Base-by-base conservation (phyloP, 2,888 invertebrate species). In the Adineta ricciae region DNA sequence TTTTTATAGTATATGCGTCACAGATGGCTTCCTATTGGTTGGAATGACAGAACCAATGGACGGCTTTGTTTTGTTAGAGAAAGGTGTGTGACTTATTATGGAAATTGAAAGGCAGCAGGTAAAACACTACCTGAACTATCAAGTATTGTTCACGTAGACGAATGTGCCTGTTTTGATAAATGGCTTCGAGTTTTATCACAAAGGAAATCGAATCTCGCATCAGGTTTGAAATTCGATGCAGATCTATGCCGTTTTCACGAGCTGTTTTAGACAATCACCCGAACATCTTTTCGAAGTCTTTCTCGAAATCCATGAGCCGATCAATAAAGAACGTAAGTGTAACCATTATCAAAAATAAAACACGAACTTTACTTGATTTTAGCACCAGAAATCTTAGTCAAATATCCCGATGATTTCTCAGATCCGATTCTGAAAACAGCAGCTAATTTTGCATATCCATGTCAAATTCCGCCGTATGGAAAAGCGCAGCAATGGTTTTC, bases 121-220 rank as follows among this genome's bases (percentile, higher is more conserved):
- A 64, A 64, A 27, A 64, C n/a, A 19, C 27, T 36, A 36, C 32
- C 64, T 64, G 64, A 64, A 64, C 64, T 36, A 64, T 14, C 32
- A 19, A 64, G 7, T 0, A 14, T 64, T 64, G 64, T 27, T 64
- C 19, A 19, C 4, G 7, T 19, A 32, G 19, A 11, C 32, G 4
- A 27, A 64, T 32, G 64, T 19, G 0, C 27, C 16, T 64, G 14
- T 27, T 27, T 64, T 49, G 11, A 0, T 64, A 32, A 7, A 64
- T 64, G 78, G 41, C 78, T 21, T 41, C 78, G 38, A 11, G 9
- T 11, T n/a, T 41, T 36, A 19, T 78, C 14, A 78, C 78, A 3
- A 78, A 78, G 41, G 78, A 78, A 78, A 78, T 78, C n/a, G 78
- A 78, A 78, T 78, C 78, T 41, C 78, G 78, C n/a, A 78, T 78